Percentiles rank a stretch among this genome's conserved stretches.
phyloP scores from a whole-genome alignment of 2,888 invertebrate genomes.

The Aporophyla nigra region DNA sequence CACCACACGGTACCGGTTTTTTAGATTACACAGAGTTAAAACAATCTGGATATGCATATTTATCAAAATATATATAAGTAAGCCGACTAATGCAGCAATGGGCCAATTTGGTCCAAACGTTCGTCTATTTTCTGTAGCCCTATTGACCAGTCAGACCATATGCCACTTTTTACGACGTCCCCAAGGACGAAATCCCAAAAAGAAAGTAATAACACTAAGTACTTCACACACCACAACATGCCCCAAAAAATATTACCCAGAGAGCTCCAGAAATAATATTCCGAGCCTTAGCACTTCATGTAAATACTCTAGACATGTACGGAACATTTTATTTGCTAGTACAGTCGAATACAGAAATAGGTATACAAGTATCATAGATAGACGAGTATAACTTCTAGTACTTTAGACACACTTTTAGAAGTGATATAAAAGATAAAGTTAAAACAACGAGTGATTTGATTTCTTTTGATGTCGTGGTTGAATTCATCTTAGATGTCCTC shows the following conservation, averaged over 20 bases:
- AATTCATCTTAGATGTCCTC: no score
- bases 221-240: slow-evolving; percentile 7
- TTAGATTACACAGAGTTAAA: no score
- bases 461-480: no score
- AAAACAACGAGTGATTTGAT: no score
- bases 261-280: slow-evolving; percentile 20
- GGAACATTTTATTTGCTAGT: slow-evolving; percentile 25
- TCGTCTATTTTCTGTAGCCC: not conserved
- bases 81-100: not conserved
- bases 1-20: no score
- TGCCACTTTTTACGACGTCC: not conserved
- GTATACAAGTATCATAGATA: no score
- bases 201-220: slow-evolving; percentile 23
- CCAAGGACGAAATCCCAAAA: not conserved
- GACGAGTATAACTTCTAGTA: no score
- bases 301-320: slow-evolving; percentile 22
- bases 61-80: no score
- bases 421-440: no score
- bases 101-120: not conserved
- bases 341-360: not conserved
- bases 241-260: not conserved
- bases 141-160: not conserved
- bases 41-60: no score
- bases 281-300: slow-evolving; percentile 21
- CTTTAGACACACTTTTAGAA: no score